These are phyloP conservation scores for Caracal caracal DNA, from an alignment of 2,113 vertebrate species.

Conservation along the genomic window DNA sequence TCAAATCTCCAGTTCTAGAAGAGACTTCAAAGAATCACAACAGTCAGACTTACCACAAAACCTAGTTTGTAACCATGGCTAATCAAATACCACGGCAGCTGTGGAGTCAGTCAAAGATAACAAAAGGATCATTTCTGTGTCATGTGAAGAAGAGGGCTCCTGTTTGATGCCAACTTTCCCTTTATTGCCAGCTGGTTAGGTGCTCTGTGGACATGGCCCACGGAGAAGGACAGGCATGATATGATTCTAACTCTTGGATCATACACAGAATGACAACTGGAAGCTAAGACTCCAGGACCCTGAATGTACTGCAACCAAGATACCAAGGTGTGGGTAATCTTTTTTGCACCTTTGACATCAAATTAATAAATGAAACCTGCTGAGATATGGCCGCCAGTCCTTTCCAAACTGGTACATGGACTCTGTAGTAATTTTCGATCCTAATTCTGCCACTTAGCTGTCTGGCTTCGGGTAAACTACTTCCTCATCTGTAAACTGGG, in stretches of 20 bases:
- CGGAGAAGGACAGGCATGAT: not conserved
- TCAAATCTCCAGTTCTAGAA: not conserved
- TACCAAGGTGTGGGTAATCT: not conserved
- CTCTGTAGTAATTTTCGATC: not conserved
- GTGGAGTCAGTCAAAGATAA: not conserved
- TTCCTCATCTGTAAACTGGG: not conserved
- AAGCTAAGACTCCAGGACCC: not conserved
- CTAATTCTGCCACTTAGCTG: not conserved
- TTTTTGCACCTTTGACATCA: not conserved
- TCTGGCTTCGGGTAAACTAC: not conserved
- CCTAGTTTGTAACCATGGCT: not conserved
- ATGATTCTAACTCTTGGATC: not conserved
- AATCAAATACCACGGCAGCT: not conserved
- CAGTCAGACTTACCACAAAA: slow-evolving; percentile 24
- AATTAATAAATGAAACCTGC: not conserved
- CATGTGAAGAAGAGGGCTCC: not conserved
- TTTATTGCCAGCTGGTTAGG: not conserved
- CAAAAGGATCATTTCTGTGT: not conserved
- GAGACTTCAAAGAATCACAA: slow-evolving; percentile 30
- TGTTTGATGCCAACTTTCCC: not conserved
- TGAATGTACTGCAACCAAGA: not conserved
- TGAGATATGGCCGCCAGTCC: not conserved
- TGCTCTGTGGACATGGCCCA: not conserved
- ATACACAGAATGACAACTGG: not conserved
- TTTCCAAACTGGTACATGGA: not conserved